Evolutionary conservation across 1,140 invertebrate genomes (phyloP).

Genomic region (Melitaea cinxia): DNA sequence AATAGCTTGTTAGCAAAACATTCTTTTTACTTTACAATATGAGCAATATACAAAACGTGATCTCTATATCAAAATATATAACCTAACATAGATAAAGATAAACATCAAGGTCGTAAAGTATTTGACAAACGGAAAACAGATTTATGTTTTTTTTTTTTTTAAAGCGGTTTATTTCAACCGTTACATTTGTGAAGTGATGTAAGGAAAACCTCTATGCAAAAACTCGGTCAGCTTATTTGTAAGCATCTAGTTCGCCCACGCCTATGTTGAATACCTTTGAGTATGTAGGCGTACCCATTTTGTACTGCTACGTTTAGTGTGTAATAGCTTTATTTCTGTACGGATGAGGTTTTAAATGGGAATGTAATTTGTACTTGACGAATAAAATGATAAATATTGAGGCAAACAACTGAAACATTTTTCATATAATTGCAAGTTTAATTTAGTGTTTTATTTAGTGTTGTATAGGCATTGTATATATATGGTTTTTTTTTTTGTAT

Average conservation of each 20-base stretch:
- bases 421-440: too few relatives aligned
- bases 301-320: conserved; percentile 18
- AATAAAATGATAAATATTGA: not conserved
- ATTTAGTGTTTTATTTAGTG: too few relatives aligned
- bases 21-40: not conserved
- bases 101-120: too few relatives aligned
- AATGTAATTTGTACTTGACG: conserved; percentile 3
- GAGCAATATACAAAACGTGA: not conserved
- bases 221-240: conserved; percentile 30
- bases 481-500: too few relatives aligned
- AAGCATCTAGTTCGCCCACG: conserved; percentile 25
- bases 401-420: not conserved
- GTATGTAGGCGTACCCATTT: conserved; percentile 26
- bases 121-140: conserved; percentile 1
- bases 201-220: conserved; percentile 9
- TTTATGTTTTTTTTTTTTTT: conserved; percentile 8
- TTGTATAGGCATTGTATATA: too few relatives aligned
- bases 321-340: conserved; percentile 15
- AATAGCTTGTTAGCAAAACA: too few relatives aligned
- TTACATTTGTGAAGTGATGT: conserved; percentile 18
- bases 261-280: conserved; percentile 21
- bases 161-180: conserved; percentile 8
- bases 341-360: not conserved
- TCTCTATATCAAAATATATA: not conserved
- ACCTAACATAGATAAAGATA: not conserved